Percentiles rank a stretch among this genome's conserved stretches.
phyloP scores from a whole-genome alignment of 2,113 vertebrate species.

The Oriolus oriolus region DNA sequence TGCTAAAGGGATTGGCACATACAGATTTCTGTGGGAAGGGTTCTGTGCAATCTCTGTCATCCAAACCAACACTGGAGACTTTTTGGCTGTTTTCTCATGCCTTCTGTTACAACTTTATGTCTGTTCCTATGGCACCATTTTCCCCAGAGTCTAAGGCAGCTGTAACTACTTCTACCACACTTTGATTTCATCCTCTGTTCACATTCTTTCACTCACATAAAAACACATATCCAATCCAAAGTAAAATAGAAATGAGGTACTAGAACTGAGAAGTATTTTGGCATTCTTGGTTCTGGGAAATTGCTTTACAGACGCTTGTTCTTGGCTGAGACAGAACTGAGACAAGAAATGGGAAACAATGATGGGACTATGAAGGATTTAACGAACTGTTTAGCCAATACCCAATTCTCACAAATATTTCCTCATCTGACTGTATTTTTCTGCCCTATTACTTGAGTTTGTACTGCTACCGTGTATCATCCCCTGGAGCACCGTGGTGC shows the following conservation, averaged over 20 bases:
- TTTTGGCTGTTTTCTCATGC: slow-evolving; percentile 15
- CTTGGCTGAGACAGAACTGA: background rate
- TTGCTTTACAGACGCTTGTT: background rate
- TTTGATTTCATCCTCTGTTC: background rate
- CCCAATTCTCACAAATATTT: slow-evolving; percentile 13
- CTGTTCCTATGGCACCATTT: background rate
- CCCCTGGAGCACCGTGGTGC: background rate
- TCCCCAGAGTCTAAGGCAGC: background rate
- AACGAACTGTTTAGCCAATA: background rate
- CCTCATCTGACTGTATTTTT: background rate
- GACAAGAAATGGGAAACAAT: background rate
- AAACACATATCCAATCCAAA: background rate
- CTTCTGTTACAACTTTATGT: background rate
- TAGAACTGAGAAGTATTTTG: background rate
- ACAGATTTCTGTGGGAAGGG: slow-evolving; percentile 31
- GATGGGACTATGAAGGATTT: background rate
- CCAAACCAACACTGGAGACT: background rate
- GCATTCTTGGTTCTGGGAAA: background rate
- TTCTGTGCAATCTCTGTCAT: background rate
- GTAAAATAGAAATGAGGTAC: background rate
- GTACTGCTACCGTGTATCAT: background rate
- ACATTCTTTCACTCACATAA: background rate
- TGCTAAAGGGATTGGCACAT: background rate
- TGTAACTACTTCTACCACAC: background rate
- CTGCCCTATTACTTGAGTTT: slow-evolving; percentile 7